Percentiles rank a stretch among this genome's conserved stretches.
Evolutionary conservation across 2,113 vertebrate species (phyloP).

Genomic region (Prionailurus viverrinus): DNA sequence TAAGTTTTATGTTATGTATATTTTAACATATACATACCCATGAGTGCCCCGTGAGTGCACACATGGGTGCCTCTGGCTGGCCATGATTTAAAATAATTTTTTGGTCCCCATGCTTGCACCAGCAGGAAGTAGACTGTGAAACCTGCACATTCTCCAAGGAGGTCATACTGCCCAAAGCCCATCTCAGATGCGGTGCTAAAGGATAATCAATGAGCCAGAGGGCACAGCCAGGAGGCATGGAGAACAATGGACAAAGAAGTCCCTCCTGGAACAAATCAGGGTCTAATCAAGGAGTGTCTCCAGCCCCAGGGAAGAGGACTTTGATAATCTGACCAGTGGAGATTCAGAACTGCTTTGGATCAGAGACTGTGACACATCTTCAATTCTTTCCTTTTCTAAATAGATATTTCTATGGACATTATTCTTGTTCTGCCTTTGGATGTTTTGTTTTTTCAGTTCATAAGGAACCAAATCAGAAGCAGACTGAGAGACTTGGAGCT

Average conservation of each 20-base stretch:
- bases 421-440: background rate
- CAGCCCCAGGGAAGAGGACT: background rate
- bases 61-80: background rate
- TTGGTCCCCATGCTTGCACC: background rate
- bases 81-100: background rate
- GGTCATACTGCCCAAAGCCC: background rate
- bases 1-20: background rate
- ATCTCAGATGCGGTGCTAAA: background rate
- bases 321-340: background rate
- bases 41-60: too few relatives aligned
- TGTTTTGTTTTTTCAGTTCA: background rate
- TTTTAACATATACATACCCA: background rate
- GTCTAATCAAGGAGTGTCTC: background rate
- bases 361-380: background rate
- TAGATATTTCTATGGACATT: background rate
- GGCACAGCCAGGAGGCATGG: background rate
- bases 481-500: background rate
- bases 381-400: slow-evolving; percentile 4
- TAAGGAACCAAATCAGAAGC: background rate
- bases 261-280: background rate
- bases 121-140: background rate
- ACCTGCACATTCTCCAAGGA: background rate
- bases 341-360: background rate
- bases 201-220: background rate
- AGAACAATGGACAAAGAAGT: background rate